Evolutionary conservation across 2,113 vertebrate genomes (phyloP).

Genomic region (Pelmatolapia mariae): DNA sequence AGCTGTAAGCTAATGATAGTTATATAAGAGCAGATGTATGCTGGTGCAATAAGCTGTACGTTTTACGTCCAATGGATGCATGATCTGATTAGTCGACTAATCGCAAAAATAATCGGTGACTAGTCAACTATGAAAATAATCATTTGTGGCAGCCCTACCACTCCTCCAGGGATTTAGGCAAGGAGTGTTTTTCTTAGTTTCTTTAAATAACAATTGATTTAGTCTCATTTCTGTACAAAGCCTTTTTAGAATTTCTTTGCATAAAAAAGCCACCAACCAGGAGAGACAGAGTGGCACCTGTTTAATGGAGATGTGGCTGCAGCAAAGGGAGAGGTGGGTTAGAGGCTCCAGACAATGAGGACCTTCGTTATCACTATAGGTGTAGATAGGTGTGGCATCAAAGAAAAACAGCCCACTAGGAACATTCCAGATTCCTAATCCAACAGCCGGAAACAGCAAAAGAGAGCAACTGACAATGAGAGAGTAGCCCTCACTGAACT

Average conservation of each 20-base stretch:
- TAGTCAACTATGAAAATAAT: too few species aligned
- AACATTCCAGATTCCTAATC: not conserved
- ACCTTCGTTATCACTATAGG: not conserved
- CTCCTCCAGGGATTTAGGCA: not conserved
- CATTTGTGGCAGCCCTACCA: too few species aligned
- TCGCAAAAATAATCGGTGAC: too few species aligned
- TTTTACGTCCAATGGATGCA: too few species aligned
- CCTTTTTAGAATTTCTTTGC: not conserved
- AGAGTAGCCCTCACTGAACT: not conserved
- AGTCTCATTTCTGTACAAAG: not conserved
- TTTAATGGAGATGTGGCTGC: not conserved
- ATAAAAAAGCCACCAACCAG: not conserved
- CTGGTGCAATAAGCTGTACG: too few species aligned
- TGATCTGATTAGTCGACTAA: too few species aligned
- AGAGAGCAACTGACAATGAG: not conserved
- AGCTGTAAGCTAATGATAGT: too few species aligned
- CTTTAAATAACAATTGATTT: not conserved
- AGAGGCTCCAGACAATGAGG: not conserved
- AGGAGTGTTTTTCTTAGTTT: not conserved
- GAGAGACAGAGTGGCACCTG: not conserved
- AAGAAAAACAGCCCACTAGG: not conserved
- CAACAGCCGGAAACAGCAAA: not conserved
- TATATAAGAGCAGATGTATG: too few species aligned
- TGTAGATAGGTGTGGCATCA: not conserved
- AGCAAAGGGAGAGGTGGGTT: not conserved